Base-by-base conservation (phyloP, 2,888 invertebrate species). In the Meghimatium bilineatum region DNA sequence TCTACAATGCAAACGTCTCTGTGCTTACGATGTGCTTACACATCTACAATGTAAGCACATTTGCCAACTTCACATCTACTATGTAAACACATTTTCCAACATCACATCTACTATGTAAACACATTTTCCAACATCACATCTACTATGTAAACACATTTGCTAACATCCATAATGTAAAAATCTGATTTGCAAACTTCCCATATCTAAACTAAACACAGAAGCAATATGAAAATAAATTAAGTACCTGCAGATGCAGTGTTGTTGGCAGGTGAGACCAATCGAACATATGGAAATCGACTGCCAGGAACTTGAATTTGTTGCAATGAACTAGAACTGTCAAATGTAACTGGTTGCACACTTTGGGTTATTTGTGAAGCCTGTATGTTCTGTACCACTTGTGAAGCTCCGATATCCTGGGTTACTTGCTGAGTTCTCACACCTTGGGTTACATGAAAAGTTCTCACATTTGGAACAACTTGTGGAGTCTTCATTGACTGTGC, bases 241-340 rank as follows among this genome's bases (percentile, higher is more conserved):
- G n/a, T 78, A 84, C 84, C 80, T 80, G 80, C 49, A 67, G 75
- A n/a, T 32, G 77, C 38, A 44, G 80, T 75, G 71, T 52, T 85
- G 84, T 20, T 86, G 29, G 87, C 88, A 76, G 92, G 91, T 29
- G 92, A 90, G 23, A 93, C 93, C 23, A 94, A 89, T n/a, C 94
- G 88, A 17, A 94, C 93, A 89, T 93, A 94, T 78, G 93, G 93
- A 84, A 94, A 93, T 86, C 93, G 93, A 86, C 91, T 93, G 80
- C 93, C 93, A 49, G 93, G 90, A 38, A 93, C 93, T 82, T 93
- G 92, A 67, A 94, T 88, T 67, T 91, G 92, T 84, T 93, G 93
- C 14, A 92, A 87, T 52, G 86, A 79, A n/a, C 76, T 60, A 0
- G 83, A 32, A 67, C 20, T 75, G 36, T 23, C 76, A 34, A 81